Evolutionary conservation across 2,888 invertebrate species (phyloP).

Genomic region (Nineta flava): DNA sequence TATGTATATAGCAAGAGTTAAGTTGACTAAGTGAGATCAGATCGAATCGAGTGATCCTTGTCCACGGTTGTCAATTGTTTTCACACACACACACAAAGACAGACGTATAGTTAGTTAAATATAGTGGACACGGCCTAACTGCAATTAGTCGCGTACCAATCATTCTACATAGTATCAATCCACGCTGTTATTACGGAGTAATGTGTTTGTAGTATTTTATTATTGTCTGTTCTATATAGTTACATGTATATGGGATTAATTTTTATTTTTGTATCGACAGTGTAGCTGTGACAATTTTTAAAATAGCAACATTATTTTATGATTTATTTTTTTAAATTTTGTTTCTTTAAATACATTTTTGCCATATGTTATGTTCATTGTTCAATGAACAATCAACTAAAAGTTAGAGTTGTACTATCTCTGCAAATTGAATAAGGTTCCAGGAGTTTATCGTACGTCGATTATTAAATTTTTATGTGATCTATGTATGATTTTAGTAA

Average conservation of each 20-base stretch:
- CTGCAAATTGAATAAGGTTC: too few species aligned
- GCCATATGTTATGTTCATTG: too few species aligned
- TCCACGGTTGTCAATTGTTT: constrained; percentile 1
- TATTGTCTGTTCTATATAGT: background rate
- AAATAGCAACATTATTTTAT: too few species aligned
- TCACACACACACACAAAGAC: background rate
- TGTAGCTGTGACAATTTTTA: background rate
- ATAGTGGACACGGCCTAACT: background rate
- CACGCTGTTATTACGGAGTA: background rate
- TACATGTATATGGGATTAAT: background rate
- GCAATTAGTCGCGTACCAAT: background rate
- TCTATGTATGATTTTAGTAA: too few species aligned
- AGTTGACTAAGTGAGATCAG: background rate
- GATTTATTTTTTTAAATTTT: too few species aligned
- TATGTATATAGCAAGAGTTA: background rate
- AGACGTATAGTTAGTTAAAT: too few species aligned
- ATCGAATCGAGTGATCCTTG: constrained; percentile 1
- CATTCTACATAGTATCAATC: background rate
- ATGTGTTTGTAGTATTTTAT: background rate
- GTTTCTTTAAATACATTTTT: too few species aligned
- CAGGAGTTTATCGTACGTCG: too few species aligned
- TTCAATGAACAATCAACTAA: too few species aligned
- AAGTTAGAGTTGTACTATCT: too few species aligned
- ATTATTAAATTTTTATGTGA: too few species aligned
- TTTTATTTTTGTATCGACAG: background rate